Percentiles rank a stretch among this genome's conserved stretches.
Conservation (phyloP, 2,797 vertebrate genomes). For the Ctenochaetus hawaiiensis region DNA sequence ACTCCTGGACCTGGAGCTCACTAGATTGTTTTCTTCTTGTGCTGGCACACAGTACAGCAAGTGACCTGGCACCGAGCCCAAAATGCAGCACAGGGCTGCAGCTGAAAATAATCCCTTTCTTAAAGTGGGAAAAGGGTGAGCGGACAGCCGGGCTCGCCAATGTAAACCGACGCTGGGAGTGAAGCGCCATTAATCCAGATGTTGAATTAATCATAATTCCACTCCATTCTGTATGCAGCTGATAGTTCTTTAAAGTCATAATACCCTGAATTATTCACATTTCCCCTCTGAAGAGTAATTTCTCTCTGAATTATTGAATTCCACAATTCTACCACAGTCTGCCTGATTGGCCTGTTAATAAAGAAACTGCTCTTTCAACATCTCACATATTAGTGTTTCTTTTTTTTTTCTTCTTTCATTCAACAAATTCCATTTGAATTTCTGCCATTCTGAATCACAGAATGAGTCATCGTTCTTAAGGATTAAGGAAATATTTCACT, state of each 20-base stretch:
- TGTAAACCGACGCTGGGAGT: slow-evolving; percentile 66
- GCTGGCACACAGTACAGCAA: slow-evolving; percentile 42
- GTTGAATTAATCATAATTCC: slow-evolving; percentile 85
- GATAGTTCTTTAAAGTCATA: slow-evolving; percentile 86
- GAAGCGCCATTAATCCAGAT: slow-evolving; percentile 82
- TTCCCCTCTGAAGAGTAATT: slow-evolving; percentile 82
- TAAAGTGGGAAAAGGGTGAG: slow-evolving; percentile 47
- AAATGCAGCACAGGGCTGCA: slow-evolving; percentile 31
- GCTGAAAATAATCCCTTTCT: slow-evolving; percentile 49
- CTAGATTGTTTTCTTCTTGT: slow-evolving; percentile 54
- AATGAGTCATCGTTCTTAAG: slow-evolving; percentile 48
- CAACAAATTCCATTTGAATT: slow-evolving; percentile 34
- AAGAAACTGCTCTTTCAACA: slow-evolving; percentile 43
- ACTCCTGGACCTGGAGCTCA: slow-evolving; percentile 35
- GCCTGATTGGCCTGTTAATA: slow-evolving; percentile 77
- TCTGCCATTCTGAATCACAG: slow-evolving; percentile 39
- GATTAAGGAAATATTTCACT: slow-evolving; percentile 48
- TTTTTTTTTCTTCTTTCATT: not conserved
- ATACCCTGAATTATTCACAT: slow-evolving; percentile 88
- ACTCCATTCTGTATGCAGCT: slow-evolving; percentile 66
- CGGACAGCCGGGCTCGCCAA: slow-evolving; percentile 49
- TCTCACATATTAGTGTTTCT: slow-evolving; percentile 34
- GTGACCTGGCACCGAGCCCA: slow-evolving; percentile 50
- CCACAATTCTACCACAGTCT: slow-evolving; percentile 70
- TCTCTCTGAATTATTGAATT: slow-evolving; percentile 87